A percentile compares a stretch with the other conserved stretches of the same genome.
Conservation (phyloP, 2,113 vertebrate species). For the Tetrax tetrax region DNA sequence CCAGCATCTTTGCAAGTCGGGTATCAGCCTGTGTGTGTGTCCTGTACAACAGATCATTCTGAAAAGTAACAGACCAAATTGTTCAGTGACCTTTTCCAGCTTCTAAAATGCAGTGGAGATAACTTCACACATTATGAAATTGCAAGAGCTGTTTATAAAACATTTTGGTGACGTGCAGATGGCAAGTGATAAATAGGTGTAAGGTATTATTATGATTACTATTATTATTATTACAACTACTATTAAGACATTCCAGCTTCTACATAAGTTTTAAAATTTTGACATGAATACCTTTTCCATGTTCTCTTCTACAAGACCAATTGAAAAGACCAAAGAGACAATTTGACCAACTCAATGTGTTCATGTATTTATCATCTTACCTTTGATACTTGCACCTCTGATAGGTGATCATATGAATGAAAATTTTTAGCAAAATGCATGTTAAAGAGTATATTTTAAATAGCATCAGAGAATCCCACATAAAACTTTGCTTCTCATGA, state of each 20-base stretch:
- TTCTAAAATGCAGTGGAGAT: not conserved
- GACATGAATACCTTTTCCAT: not conserved
- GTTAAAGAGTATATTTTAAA: not conserved
- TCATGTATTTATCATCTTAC: not conserved
- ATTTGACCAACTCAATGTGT: not conserved
- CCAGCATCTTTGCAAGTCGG: not conserved
- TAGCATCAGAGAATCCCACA: not conserved
- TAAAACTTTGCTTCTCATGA: not conserved
- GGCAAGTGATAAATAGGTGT: not conserved
- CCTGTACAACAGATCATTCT: not conserved
- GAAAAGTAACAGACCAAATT: not conserved
- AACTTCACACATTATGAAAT: not conserved
- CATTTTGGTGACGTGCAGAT: not conserved
- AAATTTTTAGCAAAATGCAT: not conserved
- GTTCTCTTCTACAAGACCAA: not conserved
- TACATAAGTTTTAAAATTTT: not conserved
- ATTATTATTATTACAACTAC: not conserved
- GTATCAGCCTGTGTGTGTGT: not conserved
- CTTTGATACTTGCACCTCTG: not conserved
- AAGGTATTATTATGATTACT: not conserved
- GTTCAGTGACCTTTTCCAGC: not conserved
- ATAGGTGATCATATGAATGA: not conserved
- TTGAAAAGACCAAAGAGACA: not conserved
- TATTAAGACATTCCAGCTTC: not conserved
- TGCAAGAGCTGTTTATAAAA: not conserved